A percentile compares a stretch with the other conserved stretches of the same genome.
Conservation (phyloP, 2,797 vertebrate species). For the Intellagama lesueurii region DNA sequence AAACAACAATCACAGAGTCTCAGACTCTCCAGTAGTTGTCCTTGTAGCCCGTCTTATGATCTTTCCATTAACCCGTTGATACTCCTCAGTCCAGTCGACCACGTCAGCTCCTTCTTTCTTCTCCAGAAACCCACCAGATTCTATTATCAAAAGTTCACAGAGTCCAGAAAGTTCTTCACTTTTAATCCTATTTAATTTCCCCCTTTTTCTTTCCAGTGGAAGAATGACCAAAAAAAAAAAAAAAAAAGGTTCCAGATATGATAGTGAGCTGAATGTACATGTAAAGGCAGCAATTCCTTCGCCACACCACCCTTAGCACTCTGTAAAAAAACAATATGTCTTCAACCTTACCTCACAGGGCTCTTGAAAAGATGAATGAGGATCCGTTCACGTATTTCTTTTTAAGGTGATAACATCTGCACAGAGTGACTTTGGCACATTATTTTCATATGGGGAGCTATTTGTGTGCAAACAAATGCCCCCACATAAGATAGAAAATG, state of each 20-base stretch:
- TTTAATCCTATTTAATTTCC: neutral
- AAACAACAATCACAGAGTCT: too few species aligned
- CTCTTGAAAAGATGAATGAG: neutral
- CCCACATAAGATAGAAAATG: neutral
- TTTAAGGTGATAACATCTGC: conserved; percentile 22
- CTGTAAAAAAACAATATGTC: neutral
- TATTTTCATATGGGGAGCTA: conserved; percentile 20
- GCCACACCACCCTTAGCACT: neutral
- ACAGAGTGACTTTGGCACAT: conserved; percentile 1
- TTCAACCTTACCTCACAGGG: neutral
- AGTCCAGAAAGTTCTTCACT: neutral
- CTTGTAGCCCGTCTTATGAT: too few species aligned
- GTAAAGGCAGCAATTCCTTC: too few species aligned
- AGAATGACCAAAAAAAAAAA: too few species aligned
- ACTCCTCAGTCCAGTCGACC: too few species aligned
- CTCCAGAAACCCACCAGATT: too few species aligned
- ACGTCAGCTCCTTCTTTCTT: too few species aligned
- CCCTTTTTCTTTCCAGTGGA: neutral
- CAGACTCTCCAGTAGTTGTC: too few species aligned
- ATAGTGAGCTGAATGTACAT: neutral
- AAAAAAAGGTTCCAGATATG: neutral
- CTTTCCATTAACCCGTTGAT: too few species aligned
- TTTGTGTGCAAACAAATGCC: neutral
- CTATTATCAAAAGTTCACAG: too few species aligned
- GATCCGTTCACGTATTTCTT: conserved; percentile 7